Evolutionary conservation across 2,888 invertebrate species (phyloP).

Genomic region (Baccha elongata): DNA sequence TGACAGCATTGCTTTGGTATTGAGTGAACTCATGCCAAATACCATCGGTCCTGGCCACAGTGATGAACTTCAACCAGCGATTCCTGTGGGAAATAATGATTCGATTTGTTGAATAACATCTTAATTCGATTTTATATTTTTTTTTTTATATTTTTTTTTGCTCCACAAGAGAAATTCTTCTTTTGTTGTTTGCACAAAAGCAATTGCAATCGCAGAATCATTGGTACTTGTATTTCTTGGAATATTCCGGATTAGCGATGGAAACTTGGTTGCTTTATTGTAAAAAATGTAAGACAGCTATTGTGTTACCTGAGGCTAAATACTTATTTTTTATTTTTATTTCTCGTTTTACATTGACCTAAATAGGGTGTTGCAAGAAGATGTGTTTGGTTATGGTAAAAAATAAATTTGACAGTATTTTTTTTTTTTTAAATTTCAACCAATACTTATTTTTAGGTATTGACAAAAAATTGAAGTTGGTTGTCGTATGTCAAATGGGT

Average conservation of each 20-base stretch:
- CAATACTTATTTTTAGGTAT: too few relatives aligned
- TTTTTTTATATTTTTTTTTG: too few relatives aligned
- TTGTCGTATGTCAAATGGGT: too few relatives aligned
- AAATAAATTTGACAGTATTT: too few relatives aligned
- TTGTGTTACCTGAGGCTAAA: conserved; percentile 27
- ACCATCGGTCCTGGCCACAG: conserved; percentile 14
- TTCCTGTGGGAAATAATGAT: conserved; percentile 68
- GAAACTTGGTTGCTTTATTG: conserved; percentile 9
- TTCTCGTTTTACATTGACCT: neutral
- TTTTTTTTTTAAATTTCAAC: too few relatives aligned
- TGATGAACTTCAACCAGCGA: conserved; percentile 61
- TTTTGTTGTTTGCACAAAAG: neutral
- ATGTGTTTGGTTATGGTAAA: too few relatives aligned
- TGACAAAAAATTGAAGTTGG: too few relatives aligned
- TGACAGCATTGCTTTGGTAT: conserved; percentile 8
- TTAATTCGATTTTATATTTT: conserved; percentile 71
- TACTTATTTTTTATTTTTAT: conserved; percentile 32
- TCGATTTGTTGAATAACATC: conserved; percentile 70
- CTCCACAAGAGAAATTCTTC: conserved; percentile 54
- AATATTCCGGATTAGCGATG: neutral
- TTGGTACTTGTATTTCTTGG: neutral
- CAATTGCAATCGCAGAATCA: neutral
- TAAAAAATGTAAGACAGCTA: neutral
- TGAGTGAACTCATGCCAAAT: conserved; percentile 28
- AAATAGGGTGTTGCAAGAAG: conserved; percentile 15